Percentiles rank a stretch among this genome's conserved stretches.
Conservation (phyloP, 2,888 invertebrate genomes). For the Encarsia formosa region DNA sequence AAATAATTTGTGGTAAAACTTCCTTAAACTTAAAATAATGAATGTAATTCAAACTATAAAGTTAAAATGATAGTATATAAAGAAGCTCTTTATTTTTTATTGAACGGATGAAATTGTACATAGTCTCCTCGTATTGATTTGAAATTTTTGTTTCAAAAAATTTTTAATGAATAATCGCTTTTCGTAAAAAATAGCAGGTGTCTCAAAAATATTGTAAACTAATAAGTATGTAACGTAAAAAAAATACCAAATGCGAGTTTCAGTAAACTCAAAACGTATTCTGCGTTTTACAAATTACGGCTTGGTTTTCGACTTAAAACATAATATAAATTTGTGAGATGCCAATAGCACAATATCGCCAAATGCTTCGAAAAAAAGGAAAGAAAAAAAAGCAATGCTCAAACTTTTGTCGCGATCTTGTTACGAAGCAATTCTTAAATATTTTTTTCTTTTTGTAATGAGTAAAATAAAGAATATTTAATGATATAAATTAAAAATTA, state of each 20-base stretch:
- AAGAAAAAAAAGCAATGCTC: constrained; percentile 14
- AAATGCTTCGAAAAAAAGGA: constrained; percentile 6
- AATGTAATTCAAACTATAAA: constrained; percentile 14
- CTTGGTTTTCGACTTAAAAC: constrained; percentile 27
- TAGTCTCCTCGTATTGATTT: constrained; percentile 14
- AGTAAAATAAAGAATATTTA: constrained; percentile 17
- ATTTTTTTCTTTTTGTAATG: constrained; percentile 21
- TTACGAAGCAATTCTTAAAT: constrained; percentile 7
- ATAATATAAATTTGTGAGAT: constrained; percentile 11
- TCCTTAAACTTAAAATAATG: constrained; percentile 25
- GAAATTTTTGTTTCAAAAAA: constrained; percentile 6
- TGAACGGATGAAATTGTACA: constrained; percentile 18
- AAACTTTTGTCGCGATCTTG: constrained; percentile 16
- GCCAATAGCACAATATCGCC: constrained; percentile 15
- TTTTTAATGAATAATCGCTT: constrained; percentile 8
- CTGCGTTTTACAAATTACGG: constrained; percentile 35
- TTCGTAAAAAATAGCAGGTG: constrained; percentile 15
- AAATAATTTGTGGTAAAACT: constrained; percentile 29
- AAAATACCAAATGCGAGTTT: constrained; percentile 35
- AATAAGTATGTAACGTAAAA: constrained; percentile 32
- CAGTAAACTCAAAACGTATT: constrained; percentile 31
- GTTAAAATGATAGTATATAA: constrained; percentile 7
- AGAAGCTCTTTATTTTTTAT: constrained; percentile 16
- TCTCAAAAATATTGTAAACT: constrained; percentile 36
- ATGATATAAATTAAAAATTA: too few relatives aligned